Evolutionary conservation across 2,113 vertebrate genomes (phyloP), one percentile per base, ranked within the genome.

Genomic region (Antigone vipio): DNA sequence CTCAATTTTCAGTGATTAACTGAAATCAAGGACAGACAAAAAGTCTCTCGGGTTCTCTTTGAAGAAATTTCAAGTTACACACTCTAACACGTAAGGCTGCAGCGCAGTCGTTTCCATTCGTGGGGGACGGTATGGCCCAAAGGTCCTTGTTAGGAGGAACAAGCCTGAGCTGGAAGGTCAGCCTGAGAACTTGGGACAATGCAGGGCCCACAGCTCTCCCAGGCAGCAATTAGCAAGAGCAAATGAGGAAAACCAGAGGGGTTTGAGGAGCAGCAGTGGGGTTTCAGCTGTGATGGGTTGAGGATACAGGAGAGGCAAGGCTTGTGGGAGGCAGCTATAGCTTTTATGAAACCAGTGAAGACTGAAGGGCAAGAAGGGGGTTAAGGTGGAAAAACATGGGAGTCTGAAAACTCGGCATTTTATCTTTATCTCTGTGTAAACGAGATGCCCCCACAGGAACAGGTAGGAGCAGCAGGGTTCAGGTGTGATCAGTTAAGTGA

Each of bases 361-460:
- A 7, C 6, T 38, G 32, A 75, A 58, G 62, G 29, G 58, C 53
- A 62, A 59, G 34, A 53, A 32, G 45, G 77, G 7, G 11, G 47
- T 17, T 34, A 11, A 53, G 15, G 3, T 11, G 11, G 11, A 24
- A 45, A 85, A 32, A 20, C 34, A 14, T 1, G 21, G 11, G 18
- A 79, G 6, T 5, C 49, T 47, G 30, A 23, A n/a, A 42, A 12
- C 6, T 52, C 47, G 45, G 16, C 10, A 52, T 42, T 50, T 42
- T 29, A 15, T 30, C n/a, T 82, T 56, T 29, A 35, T 32, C 12
- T 59, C 19, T 47, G 27, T 3, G 17, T 72, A 45, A 30, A 6
- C 0, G 0, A 44, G 42, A 19, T 26, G 42, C 8, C 11, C 42
- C 24, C 16, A 9, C 15, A 26, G 34, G 29, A n/a, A 15, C 3